These are phyloP conservation scores for Hedychridium roseum DNA, from an alignment of 2,888 invertebrate genomes.

Conservation along the genomic window DNA sequence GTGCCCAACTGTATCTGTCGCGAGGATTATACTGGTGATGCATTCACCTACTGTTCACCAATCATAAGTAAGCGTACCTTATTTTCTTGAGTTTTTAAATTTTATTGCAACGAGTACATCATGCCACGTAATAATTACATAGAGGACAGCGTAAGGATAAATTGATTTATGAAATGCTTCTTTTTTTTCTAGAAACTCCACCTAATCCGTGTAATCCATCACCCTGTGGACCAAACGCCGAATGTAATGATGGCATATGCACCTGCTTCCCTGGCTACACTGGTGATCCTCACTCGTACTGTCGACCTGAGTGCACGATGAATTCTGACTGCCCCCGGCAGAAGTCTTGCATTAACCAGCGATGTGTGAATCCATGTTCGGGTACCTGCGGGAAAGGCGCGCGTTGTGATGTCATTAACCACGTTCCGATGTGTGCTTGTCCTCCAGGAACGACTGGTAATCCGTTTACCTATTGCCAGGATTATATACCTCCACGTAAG, in stretches of 20 bases:
- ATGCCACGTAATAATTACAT: not conserved
- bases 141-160: not conserved
- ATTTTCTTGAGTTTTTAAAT: not conserved
- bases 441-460: constrained; percentile 74
- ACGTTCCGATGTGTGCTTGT: constrained; percentile 79
- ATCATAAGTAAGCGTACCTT: constrained; percentile 49
- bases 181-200: no score
- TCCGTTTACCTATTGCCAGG: constrained; percentile 74
- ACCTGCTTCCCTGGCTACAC: constrained; percentile 76
- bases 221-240: constrained; percentile 73
- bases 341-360: constrained; percentile 75
- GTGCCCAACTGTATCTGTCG: constrained; percentile 74
- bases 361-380: constrained; percentile 78
- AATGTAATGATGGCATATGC: constrained; percentile 66
- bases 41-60: constrained; percentile 70
- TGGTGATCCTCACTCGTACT: constrained; percentile 74
- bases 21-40: constrained; percentile 72
- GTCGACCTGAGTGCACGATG: constrained; percentile 78
- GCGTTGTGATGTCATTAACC: constrained; percentile 76
- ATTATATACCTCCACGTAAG: constrained; percentile 56
- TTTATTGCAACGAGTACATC: not conserved
- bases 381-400: constrained; percentile 79
- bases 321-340: constrained; percentile 76
- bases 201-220: constrained; percentile 73
- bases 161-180: no score